Evolutionary conservation across 2,888 invertebrate genomes (phyloP).

Genomic region (Phorcus lineatus): DNA sequence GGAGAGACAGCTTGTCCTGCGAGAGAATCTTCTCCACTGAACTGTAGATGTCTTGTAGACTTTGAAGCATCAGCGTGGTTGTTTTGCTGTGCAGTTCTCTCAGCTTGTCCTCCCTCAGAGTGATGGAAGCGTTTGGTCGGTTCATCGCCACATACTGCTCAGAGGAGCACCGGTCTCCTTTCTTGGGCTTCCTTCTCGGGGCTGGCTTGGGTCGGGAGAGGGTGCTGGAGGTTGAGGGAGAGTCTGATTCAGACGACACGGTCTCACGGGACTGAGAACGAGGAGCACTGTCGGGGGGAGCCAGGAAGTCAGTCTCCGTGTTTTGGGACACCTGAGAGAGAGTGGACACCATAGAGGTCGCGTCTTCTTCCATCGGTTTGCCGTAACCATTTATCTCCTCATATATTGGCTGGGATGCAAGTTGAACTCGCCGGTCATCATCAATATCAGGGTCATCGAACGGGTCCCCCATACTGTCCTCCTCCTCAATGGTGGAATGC

Average conservation of each 20-base stretch:
- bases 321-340: conserved; percentile 25
- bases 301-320: conserved; percentile 33
- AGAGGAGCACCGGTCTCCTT: conserved; percentile 53
- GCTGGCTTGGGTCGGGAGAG: conserved; percentile 62
- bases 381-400: conserved; percentile 64
- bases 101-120: conserved; percentile 59
- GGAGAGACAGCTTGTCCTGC: conserved; percentile 49
- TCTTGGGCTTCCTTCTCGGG: conserved; percentile 57
- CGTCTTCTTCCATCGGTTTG: not conserved
- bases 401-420: conserved; percentile 68
- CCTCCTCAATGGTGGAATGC: conserved; percentile 1
- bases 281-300: conserved; percentile 37
- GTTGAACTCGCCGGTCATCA: conserved; percentile 53
- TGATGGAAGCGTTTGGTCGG: conserved; percentile 58
- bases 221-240: conserved; percentile 57
- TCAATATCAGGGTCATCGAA: conserved; percentile 45
- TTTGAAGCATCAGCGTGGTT: conserved; percentile 61
- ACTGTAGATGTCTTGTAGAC: conserved; percentile 62
- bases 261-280: conserved; percentile 43
- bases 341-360: not conserved
- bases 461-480: not conserved
- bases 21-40: conserved; percentile 63
- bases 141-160: conserved; percentile 72
- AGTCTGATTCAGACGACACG: conserved; percentile 45
- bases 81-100: conserved; percentile 59